These are phyloP conservation scores for Heliconius nattereri DNA, from an alignment of 1,140 invertebrate species.

Conservation along the genomic window DNA sequence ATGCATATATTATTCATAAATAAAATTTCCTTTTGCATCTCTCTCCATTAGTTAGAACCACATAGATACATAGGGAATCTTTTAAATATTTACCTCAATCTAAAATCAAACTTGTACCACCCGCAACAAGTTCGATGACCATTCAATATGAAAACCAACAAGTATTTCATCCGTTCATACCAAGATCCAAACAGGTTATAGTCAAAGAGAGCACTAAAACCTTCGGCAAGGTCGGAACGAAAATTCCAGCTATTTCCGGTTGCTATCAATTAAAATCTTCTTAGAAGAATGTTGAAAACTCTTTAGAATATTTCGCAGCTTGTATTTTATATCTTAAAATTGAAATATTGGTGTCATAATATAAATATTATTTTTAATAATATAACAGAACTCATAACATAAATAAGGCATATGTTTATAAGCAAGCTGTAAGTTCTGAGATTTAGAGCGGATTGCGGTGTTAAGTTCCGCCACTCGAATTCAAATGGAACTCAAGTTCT, in stretches of 20 bases:
- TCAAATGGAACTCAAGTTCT: too few species aligned
- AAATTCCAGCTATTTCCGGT: constrained; percentile 26
- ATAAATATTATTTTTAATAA: too few species aligned
- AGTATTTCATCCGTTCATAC: not conserved
- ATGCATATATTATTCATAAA: too few species aligned
- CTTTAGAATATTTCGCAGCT: constrained; percentile 3
- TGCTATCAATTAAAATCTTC: constrained; percentile 18
- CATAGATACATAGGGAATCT: not conserved
- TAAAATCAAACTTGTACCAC: not conserved
- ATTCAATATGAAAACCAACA: not conserved
- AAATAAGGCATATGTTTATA: too few species aligned
- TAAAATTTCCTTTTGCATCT: too few species aligned
- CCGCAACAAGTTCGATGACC: not conserved
- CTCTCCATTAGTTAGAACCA: too few species aligned
- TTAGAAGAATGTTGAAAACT: constrained; percentile 15
- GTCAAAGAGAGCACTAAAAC: constrained; percentile 26
- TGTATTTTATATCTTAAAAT: not conserved
- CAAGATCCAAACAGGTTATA: constrained; percentile 20
- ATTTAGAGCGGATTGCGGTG: too few species aligned
- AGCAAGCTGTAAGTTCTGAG: too few species aligned
- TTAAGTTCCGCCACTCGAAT: too few species aligned
- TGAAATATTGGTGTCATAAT: not conserved
- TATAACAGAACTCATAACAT: not conserved
- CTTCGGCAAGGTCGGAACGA: constrained; percentile 29
- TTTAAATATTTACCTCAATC: not conserved